Conservation (phyloP, 2,113 vertebrate species). For the Podarcis cretensis region DNA sequence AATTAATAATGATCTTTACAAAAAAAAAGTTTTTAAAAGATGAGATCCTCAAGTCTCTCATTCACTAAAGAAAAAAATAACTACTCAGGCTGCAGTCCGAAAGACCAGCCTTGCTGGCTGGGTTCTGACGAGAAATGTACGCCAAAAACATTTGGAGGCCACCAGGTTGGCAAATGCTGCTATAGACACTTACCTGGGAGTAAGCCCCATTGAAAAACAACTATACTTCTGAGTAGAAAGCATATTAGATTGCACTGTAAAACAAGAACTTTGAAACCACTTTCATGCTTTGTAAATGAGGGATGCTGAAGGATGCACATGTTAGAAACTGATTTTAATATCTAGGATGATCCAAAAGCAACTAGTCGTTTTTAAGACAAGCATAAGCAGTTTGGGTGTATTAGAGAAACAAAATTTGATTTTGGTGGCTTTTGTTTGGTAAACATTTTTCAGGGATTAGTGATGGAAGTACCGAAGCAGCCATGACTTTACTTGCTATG, state of each 20-base stretch:
- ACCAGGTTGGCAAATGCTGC: too few species aligned
- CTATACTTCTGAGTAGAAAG: not conserved
- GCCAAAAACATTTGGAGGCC: too few species aligned
- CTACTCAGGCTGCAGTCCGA: not conserved
- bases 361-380: fast-evolving
- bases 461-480: conserved; percentile 89
- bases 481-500: conserved; percentile 90
- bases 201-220: not conserved
- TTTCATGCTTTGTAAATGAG: conserved; percentile 9
- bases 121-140: too few species aligned
- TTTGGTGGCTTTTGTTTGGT: not conserved
- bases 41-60: not conserved
- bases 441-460: conserved; percentile 72
- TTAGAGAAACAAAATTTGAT: not conserved
- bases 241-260: not conserved
- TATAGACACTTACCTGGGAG: not conserved
- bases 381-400: not conserved
- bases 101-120: too few species aligned
- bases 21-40: not conserved
- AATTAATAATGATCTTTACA: not conserved
- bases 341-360: not conserved
- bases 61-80: not conserved
- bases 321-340: not conserved
- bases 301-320: not conserved
- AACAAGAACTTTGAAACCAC: not conserved